Evolutionary conservation across 2,888 invertebrate species (phyloP), one percentile per base, ranked within the genome.

Genomic region (Nudaria mundana): DNA sequence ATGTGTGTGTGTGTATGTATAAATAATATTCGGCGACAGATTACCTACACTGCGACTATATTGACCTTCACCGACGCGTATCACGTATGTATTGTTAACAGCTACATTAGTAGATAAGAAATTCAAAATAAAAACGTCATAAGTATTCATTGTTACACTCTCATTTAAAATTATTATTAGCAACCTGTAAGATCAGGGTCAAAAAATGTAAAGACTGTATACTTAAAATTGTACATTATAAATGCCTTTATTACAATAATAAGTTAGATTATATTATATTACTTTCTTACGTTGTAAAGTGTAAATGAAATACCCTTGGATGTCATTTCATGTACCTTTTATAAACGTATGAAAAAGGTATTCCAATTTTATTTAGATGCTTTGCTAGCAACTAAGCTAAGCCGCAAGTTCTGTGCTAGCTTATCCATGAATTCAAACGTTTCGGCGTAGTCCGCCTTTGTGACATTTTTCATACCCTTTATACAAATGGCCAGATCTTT

Each of bases 401-500:
- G 91, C 52, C 91, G 91, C 56, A 99, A 88, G 78, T 98, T 98
- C 54, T 96, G 96, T 20, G 97, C 97, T 51, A 99, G 81, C 71
- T 98, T 98, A 74, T 98, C 93, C 90, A 99, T 93, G 78, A 99
- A 99, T 68, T 97, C 98, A 76, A 99, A 98, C 0, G 99, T 99
- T 89, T 98, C 98, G 78, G 96, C 90, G 77, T 99, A 99, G 84
- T 99, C 99, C 12, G 90, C 81, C 51, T 96, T 86, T 62, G 91
- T 81, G 1, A 93, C 93, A 59, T 92, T 94, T 81, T 90, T 93
- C 92, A 96, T 94, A 50, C 98, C 98, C 87, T 98, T 98, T 67
- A 99, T 94, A 76, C 99, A 99, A 76, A 98, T 97, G 29, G 99
- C 99, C 72, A 99, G 91, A 91, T 99, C 99, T 81, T 99, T 99